Evolutionary conservation across 2,113 vertebrate species (phyloP), one percentile per base, ranked within the genome.

Genomic region (Tragelaphus buxtoni): DNA sequence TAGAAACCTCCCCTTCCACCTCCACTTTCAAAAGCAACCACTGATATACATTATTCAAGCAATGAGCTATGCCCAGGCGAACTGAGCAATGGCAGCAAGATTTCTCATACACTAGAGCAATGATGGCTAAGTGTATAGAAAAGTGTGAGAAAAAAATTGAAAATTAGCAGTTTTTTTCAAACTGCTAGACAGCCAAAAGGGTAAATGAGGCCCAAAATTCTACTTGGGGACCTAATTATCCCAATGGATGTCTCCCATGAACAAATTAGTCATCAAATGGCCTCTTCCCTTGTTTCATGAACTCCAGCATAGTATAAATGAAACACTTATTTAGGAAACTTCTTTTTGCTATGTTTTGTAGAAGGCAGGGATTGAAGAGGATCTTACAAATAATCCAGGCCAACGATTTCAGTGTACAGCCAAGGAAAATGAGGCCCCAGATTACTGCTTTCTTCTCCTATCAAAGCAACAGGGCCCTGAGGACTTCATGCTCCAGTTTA

Each of bases 181-280:
- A 72, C 20, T 92, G 85, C 35, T 55, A 35, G 85, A 63, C 55
- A 85, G 53, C 63, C 49, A 96, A 74, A 82, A 18, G 42, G 77
- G 55, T 96, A 94, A 85, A 95, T 69, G 63, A 88, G 51, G 32
- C 58, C 74, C 49, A 28, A 80, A 83, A 88, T 90, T 90, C 42
- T 69, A 82, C 79, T 58, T 85, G 24, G 39, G 56, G 58, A 80
- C 9, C 7, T 49, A 26, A 94, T 94, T 89, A 95, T 58, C 32
- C 61, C 45, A 79, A 61, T 91, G 91, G 47, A 53, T 94, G 22
- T 93, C 94, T 51, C 79, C 35, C 14, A 4, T 32, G 85, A 92
- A 85, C 79, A 93, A 88, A 94, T 94, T 60, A 97, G 79, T 91
- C 85, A 96, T 26, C 61, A 61, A 85, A 95, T 58, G 94, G 51